Conservation (phyloP, 2,797 vertebrate genomes). For the Myiotriccus ornatus region DNA sequence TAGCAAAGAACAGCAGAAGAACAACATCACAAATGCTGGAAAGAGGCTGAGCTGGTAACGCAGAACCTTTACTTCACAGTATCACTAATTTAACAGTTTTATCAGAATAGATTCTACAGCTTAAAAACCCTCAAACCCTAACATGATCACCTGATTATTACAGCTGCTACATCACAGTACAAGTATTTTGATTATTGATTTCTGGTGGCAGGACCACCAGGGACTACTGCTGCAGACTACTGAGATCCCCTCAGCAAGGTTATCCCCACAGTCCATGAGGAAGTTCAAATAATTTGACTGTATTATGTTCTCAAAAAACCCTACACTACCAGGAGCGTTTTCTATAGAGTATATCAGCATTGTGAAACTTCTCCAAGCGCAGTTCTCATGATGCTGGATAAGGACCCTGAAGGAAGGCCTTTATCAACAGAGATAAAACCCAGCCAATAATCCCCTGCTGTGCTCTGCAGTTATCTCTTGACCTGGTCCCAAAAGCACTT, state of each 20-base stretch:
- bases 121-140: neutral
- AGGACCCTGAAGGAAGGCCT: conserved; percentile 38
- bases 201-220: fast-evolving
- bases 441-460: conserved; percentile 35
- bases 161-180: neutral
- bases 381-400: conserved; percentile 47
- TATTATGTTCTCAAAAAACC: neutral
- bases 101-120: neutral
- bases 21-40: neutral
- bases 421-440: conserved; percentile 59
- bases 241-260: neutral
- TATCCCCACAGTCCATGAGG: neutral
- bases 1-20: neutral
- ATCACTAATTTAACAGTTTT: neutral
- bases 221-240: neutral
- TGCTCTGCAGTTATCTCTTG: conserved; percentile 42
- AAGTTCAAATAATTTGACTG: neutral
- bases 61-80: neutral
- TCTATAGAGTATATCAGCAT: neutral
- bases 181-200: neutral
- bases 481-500: conserved; percentile 49
- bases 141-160: neutral
- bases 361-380: neutral
- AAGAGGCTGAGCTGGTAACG: neutral
- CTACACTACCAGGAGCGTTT: neutral